Base-by-base conservation (phyloP, 2,797 vertebrate species). In the Lindbergichthys nudifrons region DNA sequence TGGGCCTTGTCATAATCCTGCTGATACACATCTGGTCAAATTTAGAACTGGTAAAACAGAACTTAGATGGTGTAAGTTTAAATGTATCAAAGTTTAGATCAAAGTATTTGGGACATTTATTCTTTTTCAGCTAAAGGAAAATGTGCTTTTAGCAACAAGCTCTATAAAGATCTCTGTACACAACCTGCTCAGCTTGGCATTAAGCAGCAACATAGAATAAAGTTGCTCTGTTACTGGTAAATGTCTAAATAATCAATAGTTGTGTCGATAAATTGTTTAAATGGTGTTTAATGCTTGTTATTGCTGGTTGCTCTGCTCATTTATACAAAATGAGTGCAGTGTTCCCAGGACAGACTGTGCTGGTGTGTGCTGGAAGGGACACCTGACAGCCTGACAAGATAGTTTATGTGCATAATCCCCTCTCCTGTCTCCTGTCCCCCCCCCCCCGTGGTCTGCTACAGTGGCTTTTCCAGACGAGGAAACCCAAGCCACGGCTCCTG, bases 381-480 rank as follows among this genome's bases (percentile, higher is more conserved):
- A 54, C 66, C 65, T 71, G 73, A 84, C 80, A 82, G 66, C 45
- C 83, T 81, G 84, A 89, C 83, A 86, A 88, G 88, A 91, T 76
- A 79, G 84, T 83, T 30, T 79, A 66, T 77, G 82, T 78, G 62
- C 76, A 70, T 87, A 86, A 87, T 87, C 79, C 79, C 48, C 75
- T 74, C 52, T 72, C 7, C 67, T 45, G 41, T 74, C 52, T 72
- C 7, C 67, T 45, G 41, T 36, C 67, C 59, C 39, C 68, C 51
- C 30, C 1, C 68, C 47, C 26, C 26, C 56, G 65, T 54, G 73
- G 80, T 81, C 66, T 79, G 83, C 84, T 80, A 51, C 81, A 86
- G 83, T 88, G 83, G 82, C 85, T 89, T 88, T 92, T 92, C 91
- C 87, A 93, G 87, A 87, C 79, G 85, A 91, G 82, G 87, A 82